These are phyloP conservation scores for Carcina quercana DNA, from an alignment of 2,888 invertebrate species.

Conservation along the genomic window DNA sequence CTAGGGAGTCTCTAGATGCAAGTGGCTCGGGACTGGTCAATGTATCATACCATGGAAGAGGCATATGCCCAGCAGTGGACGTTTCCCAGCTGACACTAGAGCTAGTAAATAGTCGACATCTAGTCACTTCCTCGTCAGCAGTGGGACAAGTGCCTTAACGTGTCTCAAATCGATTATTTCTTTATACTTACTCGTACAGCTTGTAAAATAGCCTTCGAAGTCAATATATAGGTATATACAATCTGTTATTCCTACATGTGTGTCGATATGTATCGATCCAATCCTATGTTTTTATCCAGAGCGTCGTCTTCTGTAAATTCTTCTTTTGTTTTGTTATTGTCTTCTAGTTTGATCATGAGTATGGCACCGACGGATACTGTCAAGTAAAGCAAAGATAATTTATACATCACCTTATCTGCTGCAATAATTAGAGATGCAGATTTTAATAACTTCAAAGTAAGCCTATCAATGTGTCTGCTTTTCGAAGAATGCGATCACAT, in stretches of 20 bases:
- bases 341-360: slow-evolving; percentile 51
- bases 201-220: too few species aligned
- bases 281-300: slow-evolving; percentile 35
- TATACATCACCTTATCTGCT: neutral
- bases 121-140: too few species aligned
- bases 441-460: neutral
- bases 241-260: too few species aligned
- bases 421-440: neutral
- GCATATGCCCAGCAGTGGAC: too few species aligned
- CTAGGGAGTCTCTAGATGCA: too few species aligned
- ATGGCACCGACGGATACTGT: slow-evolving; percentile 59
- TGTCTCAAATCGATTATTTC: neutral
- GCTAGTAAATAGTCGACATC: too few species aligned
- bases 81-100: too few species aligned
- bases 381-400: slow-evolving; percentile 16
- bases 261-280: slow-evolving; percentile 62
- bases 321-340: slow-evolving; percentile 24
- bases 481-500: neutral
- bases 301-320: slow-evolving; percentile 21
- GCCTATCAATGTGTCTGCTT: neutral
- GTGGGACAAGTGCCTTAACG: too few species aligned
- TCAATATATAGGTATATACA: too few species aligned
- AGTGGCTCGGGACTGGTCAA: too few species aligned
- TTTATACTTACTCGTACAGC: neutral
- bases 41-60: too few species aligned